Percentiles rank a stretch among this genome's conserved stretches.
These are phyloP conservation scores for Diplolepis rosae DNA, from an alignment of 2,888 invertebrate species.

Conservation along the genomic window DNA sequence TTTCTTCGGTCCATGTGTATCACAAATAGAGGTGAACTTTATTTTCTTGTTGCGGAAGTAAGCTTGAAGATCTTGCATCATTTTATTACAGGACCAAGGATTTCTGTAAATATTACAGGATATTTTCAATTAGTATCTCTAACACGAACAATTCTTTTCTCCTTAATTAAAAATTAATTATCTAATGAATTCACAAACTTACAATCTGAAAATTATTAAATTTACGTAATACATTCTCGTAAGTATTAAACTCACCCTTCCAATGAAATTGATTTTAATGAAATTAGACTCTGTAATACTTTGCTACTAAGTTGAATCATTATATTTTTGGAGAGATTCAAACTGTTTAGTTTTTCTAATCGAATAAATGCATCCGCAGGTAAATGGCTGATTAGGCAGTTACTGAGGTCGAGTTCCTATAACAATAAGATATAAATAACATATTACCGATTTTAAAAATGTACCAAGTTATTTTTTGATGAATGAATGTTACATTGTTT, in stretches of 20 bases:
- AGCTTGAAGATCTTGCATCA: constrained; percentile 53
- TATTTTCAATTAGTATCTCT: too few species aligned
- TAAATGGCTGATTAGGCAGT: constrained; percentile 38
- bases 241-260: constrained; percentile 52
- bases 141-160: too few species aligned
- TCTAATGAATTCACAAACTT: too few species aligned
- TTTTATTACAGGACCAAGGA: constrained; percentile 63
- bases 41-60: constrained; percentile 51
- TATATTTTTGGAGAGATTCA: constrained; percentile 65
- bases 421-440: neutral
- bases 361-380: constrained; percentile 57
- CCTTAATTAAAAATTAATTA: too few species aligned
- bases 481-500: too few species aligned
- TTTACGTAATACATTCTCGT: neutral
- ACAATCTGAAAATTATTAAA: neutral
- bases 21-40: constrained; percentile 50
- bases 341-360: constrained; percentile 57
- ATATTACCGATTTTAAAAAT: too few species aligned
- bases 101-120: constrained; percentile 67
- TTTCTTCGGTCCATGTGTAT: constrained; percentile 41
- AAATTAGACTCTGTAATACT: constrained; percentile 47
- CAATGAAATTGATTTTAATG: constrained; percentile 55
- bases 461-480: too few species aligned
- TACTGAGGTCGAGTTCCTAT: constrained; percentile 13
- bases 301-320: constrained; percentile 58